Evolutionary conservation across 1,140 invertebrate species (phyloP).

Genomic region (Platyscapa corneri): DNA sequence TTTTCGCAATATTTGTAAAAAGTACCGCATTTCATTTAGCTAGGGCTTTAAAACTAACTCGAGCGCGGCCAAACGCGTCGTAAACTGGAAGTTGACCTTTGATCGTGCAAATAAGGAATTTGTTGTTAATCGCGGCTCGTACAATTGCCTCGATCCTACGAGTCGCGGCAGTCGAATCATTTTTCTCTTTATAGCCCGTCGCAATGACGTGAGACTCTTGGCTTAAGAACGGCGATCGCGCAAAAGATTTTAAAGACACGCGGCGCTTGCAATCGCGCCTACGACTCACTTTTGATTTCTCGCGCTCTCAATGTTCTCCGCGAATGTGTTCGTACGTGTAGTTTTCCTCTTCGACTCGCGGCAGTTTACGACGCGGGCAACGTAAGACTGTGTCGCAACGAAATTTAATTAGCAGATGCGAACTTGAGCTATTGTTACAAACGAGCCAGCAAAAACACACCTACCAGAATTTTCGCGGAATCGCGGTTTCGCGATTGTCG

Average conservation of each 20-base stretch:
- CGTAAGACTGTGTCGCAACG: neutral
- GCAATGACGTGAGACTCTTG: too few species aligned
- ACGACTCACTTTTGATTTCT: conserved; percentile 40
- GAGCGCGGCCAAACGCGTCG: too few species aligned
- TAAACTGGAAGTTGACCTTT: too few species aligned
- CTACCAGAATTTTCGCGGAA: conserved; percentile 3
- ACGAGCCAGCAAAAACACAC: neutral
- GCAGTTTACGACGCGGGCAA: neutral
- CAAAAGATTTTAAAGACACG: conserved; percentile 24
- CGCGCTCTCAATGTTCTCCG: conserved; percentile 31
- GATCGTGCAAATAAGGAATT: too few species aligned
- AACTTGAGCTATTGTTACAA: conserved; percentile 2
- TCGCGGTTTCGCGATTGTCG: neutral
- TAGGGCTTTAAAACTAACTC: too few species aligned
- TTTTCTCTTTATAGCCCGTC: neutral
- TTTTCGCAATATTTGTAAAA: too few species aligned
- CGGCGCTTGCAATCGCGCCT: neutral
- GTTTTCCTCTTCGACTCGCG: conserved; percentile 18
- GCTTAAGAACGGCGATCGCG: neutral
- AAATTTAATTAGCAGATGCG: neutral
- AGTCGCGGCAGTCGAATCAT: neutral
- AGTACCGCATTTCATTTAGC: too few species aligned
- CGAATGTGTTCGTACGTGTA: neutral
- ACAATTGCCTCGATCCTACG: too few species aligned
- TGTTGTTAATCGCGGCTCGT: too few species aligned